These are phyloP conservation scores for Drosophila virilis DNA, from an alignment of 1,140 invertebrate species.

Conservation along the genomic window DNA sequence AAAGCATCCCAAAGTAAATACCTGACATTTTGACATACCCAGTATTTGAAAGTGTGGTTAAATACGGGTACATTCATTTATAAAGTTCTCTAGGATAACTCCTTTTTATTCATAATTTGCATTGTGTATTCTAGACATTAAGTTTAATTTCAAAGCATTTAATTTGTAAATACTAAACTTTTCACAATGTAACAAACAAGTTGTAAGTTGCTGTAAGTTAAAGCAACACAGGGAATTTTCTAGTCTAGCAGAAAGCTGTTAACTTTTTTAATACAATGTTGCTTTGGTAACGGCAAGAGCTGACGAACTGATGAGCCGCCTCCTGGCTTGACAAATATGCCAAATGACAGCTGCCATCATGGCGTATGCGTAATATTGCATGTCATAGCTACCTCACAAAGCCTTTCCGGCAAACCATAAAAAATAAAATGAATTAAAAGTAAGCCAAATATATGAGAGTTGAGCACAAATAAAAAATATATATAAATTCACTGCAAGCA, in stretches of 20 bases:
- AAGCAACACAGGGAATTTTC: neutral
- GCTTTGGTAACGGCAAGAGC: neutral
- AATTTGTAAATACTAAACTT: no score
- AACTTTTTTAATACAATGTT: neutral
- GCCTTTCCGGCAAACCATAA: neutral
- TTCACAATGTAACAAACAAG: no score
- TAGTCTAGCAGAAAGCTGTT: neutral
- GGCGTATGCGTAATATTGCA: constrained; percentile 49
- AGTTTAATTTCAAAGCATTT: no score
- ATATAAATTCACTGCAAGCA: neutral
- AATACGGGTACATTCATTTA: neutral
- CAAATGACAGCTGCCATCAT: constrained; percentile 38
- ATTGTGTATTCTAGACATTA: no score
- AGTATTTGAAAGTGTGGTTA: neutral
- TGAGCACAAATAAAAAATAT: neutral
- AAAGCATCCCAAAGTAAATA: constrained; percentile 2
- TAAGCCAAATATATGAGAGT: neutral
- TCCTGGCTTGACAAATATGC: constrained; percentile 38
- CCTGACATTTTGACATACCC: neutral
- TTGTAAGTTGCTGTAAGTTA: no score
- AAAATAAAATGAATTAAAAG: neutral
- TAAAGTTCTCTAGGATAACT: no score
- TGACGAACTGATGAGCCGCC: constrained; percentile 25
- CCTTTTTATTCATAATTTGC: no score
- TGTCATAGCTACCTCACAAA: constrained; percentile 24